Base-by-base conservation (phyloP, 1,140 invertebrate genomes). In the Gerris buenoi region DNA sequence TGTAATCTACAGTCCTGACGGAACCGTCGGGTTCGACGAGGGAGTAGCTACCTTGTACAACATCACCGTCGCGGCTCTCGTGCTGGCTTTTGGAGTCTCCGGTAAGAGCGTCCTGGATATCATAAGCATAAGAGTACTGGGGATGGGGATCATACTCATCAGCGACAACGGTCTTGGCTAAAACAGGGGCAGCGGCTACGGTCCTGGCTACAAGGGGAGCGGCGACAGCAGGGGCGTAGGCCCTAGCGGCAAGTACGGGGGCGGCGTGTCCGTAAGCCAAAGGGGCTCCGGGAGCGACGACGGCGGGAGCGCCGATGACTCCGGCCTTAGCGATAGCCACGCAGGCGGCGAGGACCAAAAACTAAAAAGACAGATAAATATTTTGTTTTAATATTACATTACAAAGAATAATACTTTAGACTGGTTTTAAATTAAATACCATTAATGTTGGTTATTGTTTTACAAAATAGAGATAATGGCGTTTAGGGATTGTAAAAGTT, bases 41-140 rank as follows among this genome's bases (percentile, higher is more conserved):
- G 62, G 25, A 27, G 62, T 63, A 63, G 62, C 62, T 82, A 28
- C 86, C 86, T n/a, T 77, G 77, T 28, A 87, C 85, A 2, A 81
- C 79, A 72, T 88, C 85, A 33, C 86, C 86, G 68, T 84, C 79
- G 62, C 86, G 81, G 59, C 79, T 80, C 75, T 88, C 85, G 70
- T 63, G 62, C 22, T 63, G 62, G 62, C 27, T 63, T 25, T 63
- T 63, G 62, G 2, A 3, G 26, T 63, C 62, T 64, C 86, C 83
- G 70, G 81, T 85, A 72, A 81, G 77, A 2, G 83, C 81, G 75
- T 87, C 86, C 70, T 84, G 80, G n/a, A 86, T 83, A 46, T 84
- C 85, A 72, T 86, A 86, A 1, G 83, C 79, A 73, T 84, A 86
- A 56, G 81, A 79, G 69, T 86, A 86, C 23, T 66, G 56, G 86